Evolutionary conservation across 1,140 invertebrate genomes (phyloP), one percentile per base, ranked within the genome.

Genomic region (Meloidogyne floridensis): DNA sequence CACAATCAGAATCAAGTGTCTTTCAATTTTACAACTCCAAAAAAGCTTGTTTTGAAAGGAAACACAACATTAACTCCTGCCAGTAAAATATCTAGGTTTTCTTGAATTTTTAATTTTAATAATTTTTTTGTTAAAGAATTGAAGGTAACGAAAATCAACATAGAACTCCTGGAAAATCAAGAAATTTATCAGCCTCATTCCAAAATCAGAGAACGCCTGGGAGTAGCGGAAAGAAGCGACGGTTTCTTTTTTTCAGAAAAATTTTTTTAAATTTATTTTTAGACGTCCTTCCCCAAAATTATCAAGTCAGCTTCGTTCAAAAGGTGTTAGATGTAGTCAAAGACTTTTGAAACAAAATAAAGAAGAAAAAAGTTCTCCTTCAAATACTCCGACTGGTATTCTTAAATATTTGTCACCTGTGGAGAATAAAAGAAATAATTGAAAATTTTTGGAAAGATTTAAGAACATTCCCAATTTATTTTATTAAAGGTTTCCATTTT

Each of bases 351-450:
- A 15, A 65, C 59, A 65, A 65, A 65, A 65, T 18, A 65, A 65
- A 6, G n/a, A n/a, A 11, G 59, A 65, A 65, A 65, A n/a, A 7
- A 65, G 0, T n/a, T 6, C 6, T 65, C 2, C n/a, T 65, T 65
- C 59, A 65, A 65, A 65, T 65, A 59, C 59, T 65, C 59, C 59
- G 18, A 65, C 0, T n/a, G 59, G 59, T n/a, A 65, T 65, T 65
- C 59, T 65, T n/a, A 65, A 65, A 65, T 65, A 65, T 65, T 65
- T 65, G 10, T 65, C 59, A n/a, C 59, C 59, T n/a, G 59, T 65
- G 7, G 59, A 65, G 7, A 65, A 65, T n/a, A 65, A 65, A 65
- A 65, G 47, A 59, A 59, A 15, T 65, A 65, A n/a, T 65, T 65
- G n/a, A 65, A 65, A n/a, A 15, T 2, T 10, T 13, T 15, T 15